Evolutionary conservation across 2,797 vertebrate genomes (phyloP).

Genomic region (Acanthurus tractus): DNA sequence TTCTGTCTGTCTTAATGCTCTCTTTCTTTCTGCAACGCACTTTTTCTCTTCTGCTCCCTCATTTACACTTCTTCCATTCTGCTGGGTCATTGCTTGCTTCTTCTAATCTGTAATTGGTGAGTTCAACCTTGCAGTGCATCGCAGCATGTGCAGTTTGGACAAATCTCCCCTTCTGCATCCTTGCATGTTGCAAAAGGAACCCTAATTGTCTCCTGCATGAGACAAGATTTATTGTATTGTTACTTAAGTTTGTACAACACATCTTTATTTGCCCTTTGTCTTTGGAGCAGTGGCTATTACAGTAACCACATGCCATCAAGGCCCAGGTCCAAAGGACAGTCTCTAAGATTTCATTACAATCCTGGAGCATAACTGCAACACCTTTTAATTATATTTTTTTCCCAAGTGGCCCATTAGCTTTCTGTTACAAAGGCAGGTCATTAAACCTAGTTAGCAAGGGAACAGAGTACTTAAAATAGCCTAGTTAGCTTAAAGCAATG

Average conservation of each 20-base stretch:
- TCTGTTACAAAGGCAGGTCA: background rate
- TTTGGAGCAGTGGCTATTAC: background rate
- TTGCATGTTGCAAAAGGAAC: slow-evolving; percentile 67
- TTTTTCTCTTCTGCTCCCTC: slow-evolving; percentile 23
- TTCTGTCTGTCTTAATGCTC: slow-evolving; percentile 6
- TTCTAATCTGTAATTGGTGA: slow-evolving; percentile 97
- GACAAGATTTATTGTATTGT: slow-evolving; percentile 26
- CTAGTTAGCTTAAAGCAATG: background rate
- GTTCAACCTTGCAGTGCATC: slow-evolving; percentile 81
- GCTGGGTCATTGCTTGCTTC: slow-evolving; percentile 94
- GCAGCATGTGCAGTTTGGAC: slow-evolving; percentile 75
- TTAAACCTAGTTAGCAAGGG: background rate
- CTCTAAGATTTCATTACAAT: slow-evolving; percentile 24
- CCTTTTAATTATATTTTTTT: background rate
- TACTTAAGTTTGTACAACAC: slow-evolving; percentile 10
- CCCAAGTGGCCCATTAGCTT: background rate
- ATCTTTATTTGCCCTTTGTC: slow-evolving; percentile 7
- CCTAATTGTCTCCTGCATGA: slow-evolving; percentile 66
- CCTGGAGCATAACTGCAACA: background rate
- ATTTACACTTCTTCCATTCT: slow-evolving; percentile 59
- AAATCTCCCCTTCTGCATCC: slow-evolving; percentile 23
- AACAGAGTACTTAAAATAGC: too few relatives aligned
- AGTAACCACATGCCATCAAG: slow-evolving; percentile 49
- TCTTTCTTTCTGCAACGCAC: slow-evolving; percentile 21
- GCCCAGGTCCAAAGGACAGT: slow-evolving; percentile 1